Percentiles rank a stretch among this genome's conserved stretches.
phyloP scores from a whole-genome alignment of 2,797 vertebrate genomes.

The Chiroxiphia lanceolata region DNA sequence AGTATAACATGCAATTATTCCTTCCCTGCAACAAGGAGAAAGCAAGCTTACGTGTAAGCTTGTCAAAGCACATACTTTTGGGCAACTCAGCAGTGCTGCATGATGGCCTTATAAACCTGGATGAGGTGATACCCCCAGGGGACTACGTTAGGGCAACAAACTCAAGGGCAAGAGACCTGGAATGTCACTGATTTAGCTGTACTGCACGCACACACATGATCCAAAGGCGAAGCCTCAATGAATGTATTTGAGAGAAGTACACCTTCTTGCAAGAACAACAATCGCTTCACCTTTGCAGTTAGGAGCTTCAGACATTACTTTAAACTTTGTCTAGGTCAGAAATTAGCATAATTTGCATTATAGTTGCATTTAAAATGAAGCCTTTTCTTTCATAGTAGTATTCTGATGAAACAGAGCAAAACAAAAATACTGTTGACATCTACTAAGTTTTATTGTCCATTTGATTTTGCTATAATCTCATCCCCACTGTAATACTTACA shows the following conservation, averaged over 20 bases:
- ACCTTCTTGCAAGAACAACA: neutral
- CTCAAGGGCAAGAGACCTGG: neutral
- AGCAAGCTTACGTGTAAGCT: neutral
- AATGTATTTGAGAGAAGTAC: neutral
- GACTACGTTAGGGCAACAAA: neutral
- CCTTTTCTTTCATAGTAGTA: neutral
- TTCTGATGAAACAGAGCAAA: neutral
- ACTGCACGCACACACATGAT: neutral
- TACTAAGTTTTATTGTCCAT: neutral
- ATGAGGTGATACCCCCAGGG: neutral
- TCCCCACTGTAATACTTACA: slow-evolving; percentile 73
- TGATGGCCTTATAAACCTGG: neutral
- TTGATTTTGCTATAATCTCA: neutral
- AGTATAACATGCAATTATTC: neutral
- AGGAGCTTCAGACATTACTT: neutral
- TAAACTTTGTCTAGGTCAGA: neutral
- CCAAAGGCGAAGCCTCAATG: neutral
- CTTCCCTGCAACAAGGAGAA: neutral
- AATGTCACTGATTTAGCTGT: neutral
- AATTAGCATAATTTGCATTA: neutral
- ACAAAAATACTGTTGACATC: neutral
- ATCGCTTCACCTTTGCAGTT: neutral
- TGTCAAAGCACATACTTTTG: neutral
- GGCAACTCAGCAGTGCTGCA: neutral
- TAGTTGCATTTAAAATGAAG: neutral